phyloP scores from a whole-genome alignment of 1,140 invertebrate genomes.

The Planococcus citri region DNA sequence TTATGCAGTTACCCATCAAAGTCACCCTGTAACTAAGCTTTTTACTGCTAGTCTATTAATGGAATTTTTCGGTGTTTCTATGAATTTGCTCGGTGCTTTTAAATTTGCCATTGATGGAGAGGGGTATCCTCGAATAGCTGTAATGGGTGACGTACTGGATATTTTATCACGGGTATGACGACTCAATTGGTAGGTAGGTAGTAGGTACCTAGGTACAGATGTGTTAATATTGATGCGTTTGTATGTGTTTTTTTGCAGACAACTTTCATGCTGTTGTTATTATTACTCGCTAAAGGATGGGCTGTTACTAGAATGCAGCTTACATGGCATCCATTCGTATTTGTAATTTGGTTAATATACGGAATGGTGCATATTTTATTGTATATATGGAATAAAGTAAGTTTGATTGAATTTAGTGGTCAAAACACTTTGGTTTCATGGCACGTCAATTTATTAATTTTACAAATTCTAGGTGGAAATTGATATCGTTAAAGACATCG shows the following conservation, averaged over 20 bases:
- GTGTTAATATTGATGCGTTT: no score
- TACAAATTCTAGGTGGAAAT: conserved; percentile 62
- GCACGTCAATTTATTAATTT: no score
- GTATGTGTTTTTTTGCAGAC: conserved; percentile 48
- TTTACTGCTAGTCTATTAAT: conserved; percentile 75
- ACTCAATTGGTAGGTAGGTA: no score
- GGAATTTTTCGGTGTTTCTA: conserved; percentile 69
- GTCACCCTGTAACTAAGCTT: conserved; percentile 79
- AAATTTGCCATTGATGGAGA: conserved; percentile 82
- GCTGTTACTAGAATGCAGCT: conserved; percentile 82
- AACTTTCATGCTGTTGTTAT: conserved; percentile 83
- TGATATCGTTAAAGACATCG: conserved; percentile 89
- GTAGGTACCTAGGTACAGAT: no score
- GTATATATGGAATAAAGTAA: conserved; percentile 92
- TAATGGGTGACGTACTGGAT: conserved; percentile 81
- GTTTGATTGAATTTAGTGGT: conserved; percentile 31
- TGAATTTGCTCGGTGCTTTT: conserved; percentile 77
- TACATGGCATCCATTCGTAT: conserved; percentile 69
- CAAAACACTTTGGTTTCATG: no score
- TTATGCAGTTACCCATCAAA: conserved; percentile 73
- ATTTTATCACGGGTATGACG: conserved; percentile 68
- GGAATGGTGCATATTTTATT: conserved; percentile 79
- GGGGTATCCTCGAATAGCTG: conserved; percentile 63
- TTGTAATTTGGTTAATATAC: conserved; percentile 84
- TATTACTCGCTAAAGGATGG: conserved; percentile 93